A percentile compares a stretch with the other conserved stretches of the same genome.
Conservation (phyloP, 2,888 invertebrate genomes). For the Xiphydria camelus region DNA sequence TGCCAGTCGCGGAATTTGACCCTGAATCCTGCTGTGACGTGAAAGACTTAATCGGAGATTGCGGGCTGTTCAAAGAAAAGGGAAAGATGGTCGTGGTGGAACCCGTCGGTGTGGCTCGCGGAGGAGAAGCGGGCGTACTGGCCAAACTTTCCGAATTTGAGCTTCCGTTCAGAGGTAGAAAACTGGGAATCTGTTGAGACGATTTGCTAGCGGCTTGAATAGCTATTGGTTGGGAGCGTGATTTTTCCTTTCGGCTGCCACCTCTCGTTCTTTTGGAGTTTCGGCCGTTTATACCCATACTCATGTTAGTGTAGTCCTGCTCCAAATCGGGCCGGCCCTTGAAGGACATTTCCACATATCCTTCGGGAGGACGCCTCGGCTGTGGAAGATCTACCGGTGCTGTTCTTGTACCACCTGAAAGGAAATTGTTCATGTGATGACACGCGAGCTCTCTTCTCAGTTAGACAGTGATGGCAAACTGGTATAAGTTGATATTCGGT, state of each 20-base stretch:
- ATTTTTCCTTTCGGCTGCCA: constrained; percentile 56
- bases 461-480: too few species aligned
- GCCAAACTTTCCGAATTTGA: constrained; percentile 55
- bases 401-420: constrained; percentile 48
- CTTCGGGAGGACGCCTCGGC: constrained; percentile 60
- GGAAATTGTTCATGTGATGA: too few species aligned
- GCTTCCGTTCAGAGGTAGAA: constrained; percentile 57
- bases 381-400: constrained; percentile 56
- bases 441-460: too few species aligned
- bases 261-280: constrained; percentile 40
- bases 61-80: constrained; percentile 69
- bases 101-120: constrained; percentile 64
- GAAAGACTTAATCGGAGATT: constrained; percentile 64
- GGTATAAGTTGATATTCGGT: neutral
- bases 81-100: constrained; percentile 69
- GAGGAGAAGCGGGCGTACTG: constrained; percentile 59
- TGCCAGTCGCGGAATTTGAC: constrained; percentile 2
- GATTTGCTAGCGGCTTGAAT: constrained; percentile 59
- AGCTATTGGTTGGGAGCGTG: constrained; percentile 67
- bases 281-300: constrained; percentile 44
- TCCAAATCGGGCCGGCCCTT: constrained; percentile 53
- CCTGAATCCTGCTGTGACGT: constrained; percentile 32
- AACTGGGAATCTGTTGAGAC: constrained; percentile 49
- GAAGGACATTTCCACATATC: constrained; percentile 71
- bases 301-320: constrained; percentile 64